Evolutionary conservation across 2,888 invertebrate species (phyloP), one percentile per base, ranked within the genome.

Genomic region (Harpalus rufipes): DNA sequence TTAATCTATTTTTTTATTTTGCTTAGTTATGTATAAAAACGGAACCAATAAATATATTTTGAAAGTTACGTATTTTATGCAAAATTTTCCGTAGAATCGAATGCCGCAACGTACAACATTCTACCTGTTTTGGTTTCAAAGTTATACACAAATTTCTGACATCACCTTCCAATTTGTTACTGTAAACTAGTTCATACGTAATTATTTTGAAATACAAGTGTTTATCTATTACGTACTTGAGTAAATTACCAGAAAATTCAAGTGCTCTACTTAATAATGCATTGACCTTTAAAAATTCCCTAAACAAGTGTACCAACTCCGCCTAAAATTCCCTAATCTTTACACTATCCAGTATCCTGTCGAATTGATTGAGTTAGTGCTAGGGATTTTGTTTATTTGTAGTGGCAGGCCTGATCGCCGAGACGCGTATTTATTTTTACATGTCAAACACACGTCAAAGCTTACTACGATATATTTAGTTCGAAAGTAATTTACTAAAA

Each of bases 401-500:
- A 39, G 84, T 84, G 63, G 84, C 65, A 78, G 63, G n/a, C 83
- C 59, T 74, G 74, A 59, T 44, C 81, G 18, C 63, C 41, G 61
- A 83, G 84, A 84, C 78, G 84, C 56, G 76, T 85, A 85, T 85
- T 85, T 85, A 85, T 85, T 85, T 85, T 85, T 80, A 65, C 79
- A 80, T 85, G 85, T 85, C 85, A 85, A 85, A 85, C 68, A 58
- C 14, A 79, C 80, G 85, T 85, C 85, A 80, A 78, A 65, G 25
- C 51, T 25, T 76, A 61, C 76, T 63, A 84, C 84, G 63, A 84
- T 84, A 84, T 84, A 84, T 84, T 79, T 84, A 84, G 78, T 68
- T 65, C 68, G 79, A 44, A 78, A 84, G 85, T 85, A 85, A 85
- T 85, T 85, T 85, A 85, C 85, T 85, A 85, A 85, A 85, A 85